phyloP scores from a whole-genome alignment of 2,113 vertebrate genomes.

The Protobothrops mucrosquamatus region DNA sequence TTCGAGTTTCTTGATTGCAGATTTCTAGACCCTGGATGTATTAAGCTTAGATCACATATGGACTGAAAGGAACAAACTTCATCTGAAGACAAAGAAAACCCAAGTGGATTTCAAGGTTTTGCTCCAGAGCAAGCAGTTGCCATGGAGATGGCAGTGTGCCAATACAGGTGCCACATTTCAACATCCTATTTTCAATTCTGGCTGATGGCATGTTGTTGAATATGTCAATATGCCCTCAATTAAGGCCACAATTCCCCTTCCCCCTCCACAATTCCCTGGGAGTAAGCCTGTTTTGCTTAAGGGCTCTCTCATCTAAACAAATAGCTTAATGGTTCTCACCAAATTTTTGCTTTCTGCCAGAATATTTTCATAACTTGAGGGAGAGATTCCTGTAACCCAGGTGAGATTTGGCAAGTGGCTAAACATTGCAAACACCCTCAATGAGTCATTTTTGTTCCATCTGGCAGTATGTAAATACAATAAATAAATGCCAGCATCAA shows the following conservation, averaged over 20 bases:
- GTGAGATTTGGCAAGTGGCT: not conserved
- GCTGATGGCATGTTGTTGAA: not conserved
- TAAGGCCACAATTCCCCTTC: not conserved
- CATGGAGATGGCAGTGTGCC: slow-evolving; percentile 1
- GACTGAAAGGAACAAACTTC: not conserved
- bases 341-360: not conserved
- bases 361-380: not conserved
- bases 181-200: not conserved
- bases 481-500: not conserved
- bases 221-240: not conserved
- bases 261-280: not conserved
- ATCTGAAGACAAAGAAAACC: not conserved
- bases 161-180: not conserved
- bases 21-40: not conserved
- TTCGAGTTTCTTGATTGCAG: not conserved
- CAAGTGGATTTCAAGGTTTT: not conserved
- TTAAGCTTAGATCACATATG: not conserved
- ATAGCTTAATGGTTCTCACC: not conserved
- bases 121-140: not conserved
- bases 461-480: not conserved
- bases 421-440: not conserved
- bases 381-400: not conserved
- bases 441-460: not conserved
- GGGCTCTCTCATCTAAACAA: not conserved
- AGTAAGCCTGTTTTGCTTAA: not conserved